Conservation (phyloP, 1,140 invertebrate genomes). For the Drosophila prosaltans region DNA sequence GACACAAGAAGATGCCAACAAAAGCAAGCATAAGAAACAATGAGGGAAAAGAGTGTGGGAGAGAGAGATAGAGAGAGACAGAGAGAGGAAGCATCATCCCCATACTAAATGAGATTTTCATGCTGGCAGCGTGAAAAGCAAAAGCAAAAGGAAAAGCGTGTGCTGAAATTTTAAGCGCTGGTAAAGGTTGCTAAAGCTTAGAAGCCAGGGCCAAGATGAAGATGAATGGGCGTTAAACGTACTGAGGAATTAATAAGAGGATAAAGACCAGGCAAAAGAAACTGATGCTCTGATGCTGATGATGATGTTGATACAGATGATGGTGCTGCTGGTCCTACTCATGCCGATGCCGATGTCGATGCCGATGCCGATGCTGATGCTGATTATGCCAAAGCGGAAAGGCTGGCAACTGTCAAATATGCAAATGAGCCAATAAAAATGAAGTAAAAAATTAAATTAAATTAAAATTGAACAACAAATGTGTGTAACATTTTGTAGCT, state of each 20-base stretch:
- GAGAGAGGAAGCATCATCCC: background rate
- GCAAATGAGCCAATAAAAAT: constrained; percentile 59
- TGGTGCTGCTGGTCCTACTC: constrained; percentile 19
- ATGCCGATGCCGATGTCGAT: background rate
- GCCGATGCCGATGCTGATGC: background rate
- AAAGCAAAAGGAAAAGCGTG: constrained; percentile 20
- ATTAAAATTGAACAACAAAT: constrained; percentile 36
- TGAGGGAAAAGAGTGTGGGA: background rate
- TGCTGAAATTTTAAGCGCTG: constrained; percentile 11
- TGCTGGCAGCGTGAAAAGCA: constrained; percentile 27
- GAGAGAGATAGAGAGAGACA: background rate
- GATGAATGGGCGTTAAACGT: constrained; percentile 70
- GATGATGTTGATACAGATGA: constrained; percentile 1
- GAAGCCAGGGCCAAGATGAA: constrained; percentile 66
- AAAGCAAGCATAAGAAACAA: constrained; percentile 13
- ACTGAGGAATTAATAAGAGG: constrained; percentile 68
- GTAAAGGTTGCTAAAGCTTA: constrained; percentile 41
- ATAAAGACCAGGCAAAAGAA: constrained; percentile 44
- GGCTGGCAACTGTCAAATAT: constrained; percentile 30
- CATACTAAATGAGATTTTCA: constrained; percentile 56
- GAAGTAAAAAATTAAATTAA: constrained; percentile 55
- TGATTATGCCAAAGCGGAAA: constrained; percentile 2
- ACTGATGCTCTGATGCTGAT: constrained; percentile 33
- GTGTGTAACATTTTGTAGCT: constrained; percentile 5
- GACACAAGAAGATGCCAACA: constrained; percentile 31